Percentiles rank a stretch among this genome's conserved stretches.
Evolutionary conservation across 2,113 vertebrate species (phyloP).

Genomic region (Galbula dea): DNA sequence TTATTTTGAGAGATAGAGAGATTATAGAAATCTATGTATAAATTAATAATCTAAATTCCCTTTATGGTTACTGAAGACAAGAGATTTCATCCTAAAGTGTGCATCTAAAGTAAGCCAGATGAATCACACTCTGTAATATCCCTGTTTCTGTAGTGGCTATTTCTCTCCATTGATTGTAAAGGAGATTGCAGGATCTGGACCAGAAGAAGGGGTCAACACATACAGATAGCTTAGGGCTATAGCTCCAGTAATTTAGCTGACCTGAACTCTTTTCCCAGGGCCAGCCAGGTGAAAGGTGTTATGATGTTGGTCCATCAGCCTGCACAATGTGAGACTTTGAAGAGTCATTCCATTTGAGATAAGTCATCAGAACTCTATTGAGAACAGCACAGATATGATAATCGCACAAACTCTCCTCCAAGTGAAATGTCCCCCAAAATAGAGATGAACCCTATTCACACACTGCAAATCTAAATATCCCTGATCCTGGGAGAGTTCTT

Average conservation of each 20-base stretch:
- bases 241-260: background rate
- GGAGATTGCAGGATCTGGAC: background rate
- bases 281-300: background rate
- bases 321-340: background rate
- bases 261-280: background rate
- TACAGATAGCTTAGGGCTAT: background rate
- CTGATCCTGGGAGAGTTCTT: background rate
- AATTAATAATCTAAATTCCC: background rate
- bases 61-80: background rate
- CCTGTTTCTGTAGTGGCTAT: background rate
- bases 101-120: background rate
- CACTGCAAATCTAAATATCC: background rate
- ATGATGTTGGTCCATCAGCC: background rate
- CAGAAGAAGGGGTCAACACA: background rate
- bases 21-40: background rate
- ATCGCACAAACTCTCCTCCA: background rate
- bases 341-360: background rate
- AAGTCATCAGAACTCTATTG: background rate
- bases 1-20: too few relatives aligned
- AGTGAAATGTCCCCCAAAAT: background rate
- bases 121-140: background rate
- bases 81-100: background rate
- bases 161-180: background rate
- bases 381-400: background rate
- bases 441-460: background rate